A percentile compares a stretch with the other conserved stretches of the same genome.
Evolutionary conservation across 2,113 vertebrate species (phyloP).

Genomic region (Calidris pugnax): DNA sequence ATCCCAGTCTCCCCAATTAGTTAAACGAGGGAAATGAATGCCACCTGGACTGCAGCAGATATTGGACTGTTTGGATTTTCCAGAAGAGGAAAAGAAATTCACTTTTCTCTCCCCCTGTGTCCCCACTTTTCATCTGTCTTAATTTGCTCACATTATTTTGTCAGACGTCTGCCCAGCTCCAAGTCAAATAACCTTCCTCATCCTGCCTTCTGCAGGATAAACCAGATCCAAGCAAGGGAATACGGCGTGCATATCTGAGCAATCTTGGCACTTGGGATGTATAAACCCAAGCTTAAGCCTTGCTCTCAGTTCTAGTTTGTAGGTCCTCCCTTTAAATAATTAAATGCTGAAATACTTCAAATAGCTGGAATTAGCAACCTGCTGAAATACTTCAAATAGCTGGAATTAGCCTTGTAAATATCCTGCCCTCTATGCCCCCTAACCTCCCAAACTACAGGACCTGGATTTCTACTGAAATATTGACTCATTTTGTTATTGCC

Average conservation of each 20-base stretch:
- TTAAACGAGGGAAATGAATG: slow-evolving; percentile 55
- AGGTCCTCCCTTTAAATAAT: neutral
- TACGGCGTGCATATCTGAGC: neutral
- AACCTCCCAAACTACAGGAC: neutral
- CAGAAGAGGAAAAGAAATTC: slow-evolving; percentile 20
- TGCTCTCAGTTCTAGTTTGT: neutral
- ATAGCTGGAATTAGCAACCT: slow-evolving; percentile 45
- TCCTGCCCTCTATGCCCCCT: neutral
- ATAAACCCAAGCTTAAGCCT: slow-evolving; percentile 4
- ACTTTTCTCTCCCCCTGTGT: slow-evolving; percentile 1
- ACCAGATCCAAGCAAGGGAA: neutral
- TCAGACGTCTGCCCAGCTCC: slow-evolving; percentile 53
- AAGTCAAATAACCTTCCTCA: slow-evolving; percentile 56
- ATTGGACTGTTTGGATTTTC: slow-evolving; percentile 58
- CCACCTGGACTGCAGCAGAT: slow-evolving; percentile 60
- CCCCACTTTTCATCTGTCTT: slow-evolving; percentile 60
- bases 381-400: slow-evolving; percentile 20
- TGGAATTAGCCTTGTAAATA: slow-evolving; percentile 53
- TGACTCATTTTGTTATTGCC: neutral
- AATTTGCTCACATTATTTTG: slow-evolving; percentile 59
- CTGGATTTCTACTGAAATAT: neutral
- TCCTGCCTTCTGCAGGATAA: neutral
- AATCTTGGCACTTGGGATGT: slow-evolving; percentile 2
- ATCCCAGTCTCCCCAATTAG: slow-evolving; percentile 51
- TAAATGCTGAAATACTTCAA: slow-evolving; percentile 40